Evolutionary conservation across 1,140 invertebrate species (phyloP).

Genomic region (Scaptomyza pallida): DNA sequence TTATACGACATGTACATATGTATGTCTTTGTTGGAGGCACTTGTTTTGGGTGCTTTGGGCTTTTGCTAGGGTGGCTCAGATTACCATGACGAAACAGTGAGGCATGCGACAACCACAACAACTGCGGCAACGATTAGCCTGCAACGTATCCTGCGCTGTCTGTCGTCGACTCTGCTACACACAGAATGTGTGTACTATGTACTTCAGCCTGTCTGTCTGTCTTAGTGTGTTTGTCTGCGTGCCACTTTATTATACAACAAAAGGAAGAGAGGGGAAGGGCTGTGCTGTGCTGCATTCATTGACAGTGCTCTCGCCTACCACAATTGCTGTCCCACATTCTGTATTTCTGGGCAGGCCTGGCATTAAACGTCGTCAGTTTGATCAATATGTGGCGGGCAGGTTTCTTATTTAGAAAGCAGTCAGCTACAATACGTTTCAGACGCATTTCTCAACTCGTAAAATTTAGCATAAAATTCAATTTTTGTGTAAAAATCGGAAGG

Average conservation of each 20-base stretch:
- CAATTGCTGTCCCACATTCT: slow-evolving; percentile 37
- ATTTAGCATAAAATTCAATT: slow-evolving; percentile 53
- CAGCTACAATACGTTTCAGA: slow-evolving; percentile 74
- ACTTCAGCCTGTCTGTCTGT: slow-evolving; percentile 8
- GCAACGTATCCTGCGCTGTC: slow-evolving; percentile 32
- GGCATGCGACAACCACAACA: slow-evolving; percentile 60
- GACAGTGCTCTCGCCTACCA: slow-evolving; percentile 5
- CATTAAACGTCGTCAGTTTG: slow-evolving; percentile 57
- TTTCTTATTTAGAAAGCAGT: slow-evolving; percentile 60
- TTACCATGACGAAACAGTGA: slow-evolving; percentile 63
- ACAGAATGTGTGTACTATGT: no score
- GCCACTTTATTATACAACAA: slow-evolving; percentile 49
- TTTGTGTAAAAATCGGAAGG: slow-evolving; percentile 42
- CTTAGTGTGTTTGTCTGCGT: slow-evolving; percentile 24
- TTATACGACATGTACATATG: neutral
- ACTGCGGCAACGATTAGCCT: slow-evolving; percentile 65
- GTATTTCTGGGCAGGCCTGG: slow-evolving; percentile 40
- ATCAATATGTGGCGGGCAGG: slow-evolving; percentile 56
- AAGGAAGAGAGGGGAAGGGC: neutral
- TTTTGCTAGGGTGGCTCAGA: slow-evolving; percentile 18
- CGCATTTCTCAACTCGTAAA: slow-evolving; percentile 66
- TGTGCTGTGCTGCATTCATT: neutral
- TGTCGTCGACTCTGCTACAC: slow-evolving; percentile 26
- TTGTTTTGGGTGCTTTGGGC: neutral
- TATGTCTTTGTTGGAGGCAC: neutral